Conservation (phyloP, 2,797 vertebrate genomes). For the Ptychobarbus kaznakovi region DNA sequence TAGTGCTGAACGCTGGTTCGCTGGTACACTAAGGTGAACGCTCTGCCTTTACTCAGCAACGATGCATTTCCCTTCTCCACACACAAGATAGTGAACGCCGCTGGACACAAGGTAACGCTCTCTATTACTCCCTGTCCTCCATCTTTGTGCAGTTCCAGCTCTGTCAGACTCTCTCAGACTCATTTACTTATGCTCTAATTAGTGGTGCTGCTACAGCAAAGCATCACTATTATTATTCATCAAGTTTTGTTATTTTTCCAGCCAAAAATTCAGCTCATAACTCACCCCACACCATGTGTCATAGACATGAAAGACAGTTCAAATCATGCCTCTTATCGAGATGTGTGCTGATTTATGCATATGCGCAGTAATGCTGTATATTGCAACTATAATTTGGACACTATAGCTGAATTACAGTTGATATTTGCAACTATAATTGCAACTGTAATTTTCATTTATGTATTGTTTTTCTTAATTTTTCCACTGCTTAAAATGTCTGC, state of each 20-base stretch:
- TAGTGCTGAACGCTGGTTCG: too few relatives aligned
- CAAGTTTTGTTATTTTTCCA: background rate
- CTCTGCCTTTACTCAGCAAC: too few relatives aligned
- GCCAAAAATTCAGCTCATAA: background rate
- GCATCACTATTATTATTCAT: background rate
- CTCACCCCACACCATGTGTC: background rate
- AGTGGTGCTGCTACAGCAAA: background rate
- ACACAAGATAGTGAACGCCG: slow-evolving; percentile 84
- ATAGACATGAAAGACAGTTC: background rate
- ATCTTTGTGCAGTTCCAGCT: background rate
- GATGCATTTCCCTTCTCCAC: slow-evolving; percentile 94
- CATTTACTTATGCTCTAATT: background rate
- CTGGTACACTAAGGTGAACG: too few relatives aligned
- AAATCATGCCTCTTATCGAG: background rate
- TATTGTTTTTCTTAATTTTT: background rate
- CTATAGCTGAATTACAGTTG: too few relatives aligned
- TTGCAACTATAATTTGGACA: background rate
- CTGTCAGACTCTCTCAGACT: background rate
- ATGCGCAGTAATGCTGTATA: background rate
- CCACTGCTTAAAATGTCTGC: background rate
- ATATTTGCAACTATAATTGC: background rate
- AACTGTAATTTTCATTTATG: background rate
- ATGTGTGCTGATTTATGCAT: background rate
- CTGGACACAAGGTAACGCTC: slow-evolving; percentile 83
- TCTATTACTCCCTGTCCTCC: background rate